Evolutionary conservation across 1,140 invertebrate species (phyloP), one percentile per base, ranked within the genome.

Genomic region (Pteromalus puparum): DNA sequence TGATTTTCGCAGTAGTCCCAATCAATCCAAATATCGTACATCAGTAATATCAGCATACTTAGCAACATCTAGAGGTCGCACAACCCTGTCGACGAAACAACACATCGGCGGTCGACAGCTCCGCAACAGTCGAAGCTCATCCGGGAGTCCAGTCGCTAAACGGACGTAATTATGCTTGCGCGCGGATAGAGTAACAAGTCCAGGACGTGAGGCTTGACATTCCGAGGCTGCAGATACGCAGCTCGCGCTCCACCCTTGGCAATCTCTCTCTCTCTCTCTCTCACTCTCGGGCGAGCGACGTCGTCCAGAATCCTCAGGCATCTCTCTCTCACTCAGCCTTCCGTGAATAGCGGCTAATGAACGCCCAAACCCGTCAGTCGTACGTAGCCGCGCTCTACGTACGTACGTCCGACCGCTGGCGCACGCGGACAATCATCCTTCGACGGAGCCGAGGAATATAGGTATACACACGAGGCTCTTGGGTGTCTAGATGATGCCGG

Each of bases 311-410:
- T 79, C 61, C 77, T 38, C 30, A 78, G 75, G 12, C 76, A 13
- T 46, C 38, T 48, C 76, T 65, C 76, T 53, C 26, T 34, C 26
- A 42, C 28, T 42, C 28, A 34, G 30, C 72, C 78, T 42, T 70
- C 18, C 10, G 18, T 85, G 84, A 85, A 85, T 85, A 85, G 83
- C 77, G 26, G 84, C 84, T 85, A 85, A 85, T 85, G 84, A 85
- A 85, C 79, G 46, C 73, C 68, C 34, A 38, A 42, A 76, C 46
- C 76, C 73, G 76, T 84, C 82, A 79, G 67, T 38, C 38, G 15
- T 70, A 70, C 67, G 67, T 70, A 70, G 70, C 30, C 0, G 24
- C 18, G 67, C 42, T 7, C 78, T 79, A 68, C 61, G 68, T 13
- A 72, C 67, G 77, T 24, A 21, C 30, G 30, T 13, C 42, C 7